A percentile compares a stretch with the other conserved stretches of the same genome.
These are phyloP conservation scores for Oncopodura yosiiana DNA, from an alignment of 1,140 invertebrate genomes.

Conservation along the genomic window DNA sequence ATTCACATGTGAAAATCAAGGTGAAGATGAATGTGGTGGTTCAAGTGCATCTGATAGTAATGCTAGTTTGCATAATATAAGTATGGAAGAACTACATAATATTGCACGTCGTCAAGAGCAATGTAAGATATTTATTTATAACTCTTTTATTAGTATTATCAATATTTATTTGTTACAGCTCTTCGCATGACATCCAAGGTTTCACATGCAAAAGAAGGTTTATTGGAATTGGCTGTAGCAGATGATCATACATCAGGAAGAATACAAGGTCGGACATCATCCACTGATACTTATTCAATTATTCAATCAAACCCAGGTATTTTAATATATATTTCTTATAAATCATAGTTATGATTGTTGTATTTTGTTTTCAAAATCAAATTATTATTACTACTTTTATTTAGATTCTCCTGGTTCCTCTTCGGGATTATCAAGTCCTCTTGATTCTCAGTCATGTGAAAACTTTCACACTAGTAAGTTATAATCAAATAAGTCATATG, in stretches of 20 bases:
- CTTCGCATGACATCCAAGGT: slow-evolving; percentile 9
- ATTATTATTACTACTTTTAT: no score
- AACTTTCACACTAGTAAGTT: slow-evolving; percentile 14
- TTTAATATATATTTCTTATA: no score
- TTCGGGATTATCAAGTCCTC: slow-evolving; percentile 19
- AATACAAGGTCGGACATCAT: slow-evolving; percentile 4
- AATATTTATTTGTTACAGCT: background rate
- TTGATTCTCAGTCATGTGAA: slow-evolving; percentile 19
- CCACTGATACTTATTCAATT: slow-evolving; percentile 16
- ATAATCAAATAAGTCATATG: background rate
- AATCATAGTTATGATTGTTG: no score
- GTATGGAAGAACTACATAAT: slow-evolving; percentile 27
- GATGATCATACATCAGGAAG: background rate
- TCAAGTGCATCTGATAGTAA: slow-evolving; percentile 14
- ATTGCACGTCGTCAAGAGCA: slow-evolving; percentile 19
- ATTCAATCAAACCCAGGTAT: slow-evolving; percentile 11
- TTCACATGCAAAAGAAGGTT: slow-evolving; percentile 6
- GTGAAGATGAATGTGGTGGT: background rate
- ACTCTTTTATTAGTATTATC: background rate
- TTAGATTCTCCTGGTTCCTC: background rate
- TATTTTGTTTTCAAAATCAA: no score
- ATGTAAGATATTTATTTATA: slow-evolving; percentile 10
- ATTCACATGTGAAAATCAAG: background rate
- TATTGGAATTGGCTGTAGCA: background rate
- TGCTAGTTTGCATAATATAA: slow-evolving; percentile 22